Base-by-base conservation (phyloP, 1,140 invertebrate species). In the Drosophila paulistorum region DNA sequence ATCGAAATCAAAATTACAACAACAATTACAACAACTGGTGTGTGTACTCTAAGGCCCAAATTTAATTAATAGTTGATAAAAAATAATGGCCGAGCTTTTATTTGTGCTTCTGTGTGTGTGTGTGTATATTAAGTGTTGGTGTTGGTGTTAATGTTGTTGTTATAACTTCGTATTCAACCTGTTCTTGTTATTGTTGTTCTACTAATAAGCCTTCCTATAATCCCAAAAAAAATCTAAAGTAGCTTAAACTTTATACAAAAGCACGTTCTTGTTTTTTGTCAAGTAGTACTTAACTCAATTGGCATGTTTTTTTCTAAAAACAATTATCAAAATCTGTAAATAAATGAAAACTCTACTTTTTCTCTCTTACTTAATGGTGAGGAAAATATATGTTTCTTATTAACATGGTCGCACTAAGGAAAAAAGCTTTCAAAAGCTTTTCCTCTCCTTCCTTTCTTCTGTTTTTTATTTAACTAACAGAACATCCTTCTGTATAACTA, bases 271-370 rank as follows among this genome's bases (percentile, higher is more conserved):
- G 73, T 61, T 72, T 45, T 45, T 63, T 64, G 39, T 37, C 20
- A 55, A 65, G 17, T 39, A 57, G 39, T 20, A 37, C 41, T 66
- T 63, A 67, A 58, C 39, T 42, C 64, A 60, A 85, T 86, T 79
- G 83, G 82, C 82, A 86, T 86, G 82, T 82, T 87, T 84, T 79
- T 86, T 64, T 57, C 41, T 64, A 64, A 71, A 30, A 23, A 59
- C 57, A n/a, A 54, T 26, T 48, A 26, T 61, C 17, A 54, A 55
- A 65, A 79, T 17, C 37, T 30, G 60, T 60, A 48, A 59, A 33
- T 33, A 58, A 57, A 59, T 64, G 55, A 14, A 26, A 64, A 69
- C n/a, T 58, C 26, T 7, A 59, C 20, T 61, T 42, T 51, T 11
- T 51, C 20, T 11, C 9, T 20, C 17, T 51, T 20, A 7, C 17